Evolutionary conservation across 2,797 vertebrate species (phyloP), one percentile per base, ranked within the genome.

Genomic region (Amblyopsis hoosieri): DNA sequence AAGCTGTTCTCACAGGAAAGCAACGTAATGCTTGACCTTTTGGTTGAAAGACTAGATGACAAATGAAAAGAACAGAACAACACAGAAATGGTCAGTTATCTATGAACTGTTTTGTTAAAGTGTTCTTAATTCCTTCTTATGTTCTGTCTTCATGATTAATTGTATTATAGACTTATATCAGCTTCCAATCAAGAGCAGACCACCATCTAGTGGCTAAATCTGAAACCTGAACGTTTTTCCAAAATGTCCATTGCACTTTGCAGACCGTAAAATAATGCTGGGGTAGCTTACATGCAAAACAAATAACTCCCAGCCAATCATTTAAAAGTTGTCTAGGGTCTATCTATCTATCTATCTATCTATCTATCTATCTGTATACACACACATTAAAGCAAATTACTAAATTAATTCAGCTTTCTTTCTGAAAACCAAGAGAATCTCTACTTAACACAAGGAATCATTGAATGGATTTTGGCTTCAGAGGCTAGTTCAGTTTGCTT

Each of bases 381-480:
- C 80, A 79, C 74, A 47, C 51, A 89, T 89, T 89, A 81, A 87
- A 78, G 79, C 77, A 85, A 86, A 89, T 87, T 83, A 89, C 80
- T 79, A 78, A 84, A 74, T 71, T 15, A 60, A 74, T 76, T 67
- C 68, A 85, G 74, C 64, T 62, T 73, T 75, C 75, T 80, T 61
- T 85, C 87, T 90, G 73, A 23, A 48, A 71, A 77, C 84, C 71
- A 75, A 83, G 71, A 86, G 4, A 42, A 42, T 42, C 37, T 9
- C 73, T 88, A 82, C 86, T 83, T 72, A 84, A 90, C 80, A 81
- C 71, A 47, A 13, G 47, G 37, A 60, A 8, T 45, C 62, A 69
- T 74, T 77, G 79, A 73, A 81, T 80, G 69, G 75, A 75, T 85
- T 82, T 76, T 76, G 75, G 82, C 81, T 87, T 88, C 86, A 84